Evolutionary conservation across 2,113 vertebrate species (phyloP).

Genomic region (Rafetus swinhoei): DNA sequence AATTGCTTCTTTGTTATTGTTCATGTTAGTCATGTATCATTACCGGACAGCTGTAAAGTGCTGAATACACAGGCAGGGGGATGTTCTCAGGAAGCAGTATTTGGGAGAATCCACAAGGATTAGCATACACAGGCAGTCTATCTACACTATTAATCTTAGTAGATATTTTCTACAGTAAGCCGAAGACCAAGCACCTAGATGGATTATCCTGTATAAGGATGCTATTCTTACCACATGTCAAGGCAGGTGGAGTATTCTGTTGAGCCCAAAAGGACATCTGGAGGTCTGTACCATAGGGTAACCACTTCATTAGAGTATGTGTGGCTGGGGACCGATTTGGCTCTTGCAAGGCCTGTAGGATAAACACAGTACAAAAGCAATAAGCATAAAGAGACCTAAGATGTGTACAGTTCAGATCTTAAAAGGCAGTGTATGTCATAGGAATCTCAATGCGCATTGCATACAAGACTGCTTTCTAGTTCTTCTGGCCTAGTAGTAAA

Average conservation of each 20-base stretch:
- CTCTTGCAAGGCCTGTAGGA: slow-evolving; percentile 90
- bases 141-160: slow-evolving; percentile 2
- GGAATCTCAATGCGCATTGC: accelerated
- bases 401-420: background rate
- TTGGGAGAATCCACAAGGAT: background rate
- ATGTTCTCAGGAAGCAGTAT: background rate
- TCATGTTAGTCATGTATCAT: slow-evolving; percentile 7
- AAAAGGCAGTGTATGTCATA: background rate
- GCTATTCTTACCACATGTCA: slow-evolving; percentile 93
- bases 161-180: background rate
- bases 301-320: slow-evolving; percentile 99
- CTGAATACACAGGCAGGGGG: background rate
- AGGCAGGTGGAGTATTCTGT: slow-evolving; percentile 98
- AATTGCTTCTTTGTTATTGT: background rate
- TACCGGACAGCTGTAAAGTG: background rate
- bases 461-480: background rate
- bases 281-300: slow-evolving; percentile 96
- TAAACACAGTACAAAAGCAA: slow-evolving; percentile 44
- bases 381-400: slow-evolving; percentile 17
- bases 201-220: slow-evolving; percentile 12
- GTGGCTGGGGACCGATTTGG: slow-evolving; percentile 97
- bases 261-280: slow-evolving; percentile 95
- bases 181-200: background rate
- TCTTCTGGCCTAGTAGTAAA: background rate
- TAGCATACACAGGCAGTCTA: background rate